Percentiles rank a stretch among this genome's conserved stretches.
Conservation (phyloP, 1,140 invertebrate genomes). For the Lithobius niger region DNA sequence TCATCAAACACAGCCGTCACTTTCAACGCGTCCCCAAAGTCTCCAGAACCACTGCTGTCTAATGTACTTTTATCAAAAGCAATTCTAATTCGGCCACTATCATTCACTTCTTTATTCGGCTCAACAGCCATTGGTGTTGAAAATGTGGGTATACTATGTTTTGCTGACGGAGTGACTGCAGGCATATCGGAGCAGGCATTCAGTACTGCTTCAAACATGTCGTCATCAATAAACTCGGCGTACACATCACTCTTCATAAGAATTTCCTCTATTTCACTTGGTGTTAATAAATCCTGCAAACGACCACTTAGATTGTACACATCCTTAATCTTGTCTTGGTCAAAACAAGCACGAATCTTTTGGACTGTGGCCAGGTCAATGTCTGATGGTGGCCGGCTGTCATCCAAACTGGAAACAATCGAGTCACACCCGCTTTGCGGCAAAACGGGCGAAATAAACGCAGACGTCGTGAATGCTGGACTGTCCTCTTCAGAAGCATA, state of each 20-base stretch:
- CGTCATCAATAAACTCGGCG: slow-evolving; percentile 24
- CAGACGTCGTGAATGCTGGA: background rate
- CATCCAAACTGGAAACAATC: background rate
- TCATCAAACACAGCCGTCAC: background rate
- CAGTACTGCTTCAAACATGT: slow-evolving; percentile 26
- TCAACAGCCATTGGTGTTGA: too few species aligned
- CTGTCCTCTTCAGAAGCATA: background rate
- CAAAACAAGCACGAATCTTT: slow-evolving; percentile 24
- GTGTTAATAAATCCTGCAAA: slow-evolving; percentile 28
- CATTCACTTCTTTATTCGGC: background rate
- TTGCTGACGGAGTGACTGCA: too few species aligned
- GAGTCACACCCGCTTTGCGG: background rate
- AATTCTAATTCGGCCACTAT: background rate
- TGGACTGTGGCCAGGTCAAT: slow-evolving; percentile 22
- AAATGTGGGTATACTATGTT: too few species aligned
- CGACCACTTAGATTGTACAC: slow-evolving; percentile 28
- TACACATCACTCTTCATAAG: slow-evolving; percentile 28
- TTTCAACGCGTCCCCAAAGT: background rate
- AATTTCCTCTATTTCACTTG: slow-evolving; percentile 30
- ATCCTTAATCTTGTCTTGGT: slow-evolving; percentile 28
- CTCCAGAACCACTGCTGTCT: too few species aligned
- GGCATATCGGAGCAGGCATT: slow-evolving; percentile 3
- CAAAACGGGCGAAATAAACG: background rate
- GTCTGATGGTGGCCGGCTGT: background rate
- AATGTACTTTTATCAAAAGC: too few species aligned